Conservation (phyloP, 2,113 vertebrate species). For the Bombycilla garrulus region DNA sequence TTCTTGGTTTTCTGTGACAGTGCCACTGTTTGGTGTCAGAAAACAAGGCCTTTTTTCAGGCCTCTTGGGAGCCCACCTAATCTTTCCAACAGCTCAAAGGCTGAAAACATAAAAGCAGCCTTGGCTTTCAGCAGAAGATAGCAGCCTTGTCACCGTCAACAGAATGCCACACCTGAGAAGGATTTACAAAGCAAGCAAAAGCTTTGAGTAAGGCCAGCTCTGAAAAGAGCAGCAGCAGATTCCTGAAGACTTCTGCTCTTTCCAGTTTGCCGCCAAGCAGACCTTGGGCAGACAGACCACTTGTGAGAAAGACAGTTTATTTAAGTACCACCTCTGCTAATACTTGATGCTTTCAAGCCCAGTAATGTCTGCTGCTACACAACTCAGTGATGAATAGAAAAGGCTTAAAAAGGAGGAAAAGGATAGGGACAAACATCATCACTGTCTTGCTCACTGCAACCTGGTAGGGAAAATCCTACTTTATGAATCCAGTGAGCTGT, state of each 20-base stretch:
- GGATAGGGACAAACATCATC: neutral
- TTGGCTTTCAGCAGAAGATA: neutral
- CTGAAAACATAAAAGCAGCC: neutral
- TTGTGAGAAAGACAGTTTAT: neutral
- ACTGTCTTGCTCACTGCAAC: neutral
- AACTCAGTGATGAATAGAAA: neutral
- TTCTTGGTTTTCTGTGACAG: neutral
- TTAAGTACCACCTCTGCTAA: neutral
- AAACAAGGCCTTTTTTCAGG: neutral
- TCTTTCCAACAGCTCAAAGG: neutral
- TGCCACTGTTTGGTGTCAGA: neutral
- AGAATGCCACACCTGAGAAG: neutral
- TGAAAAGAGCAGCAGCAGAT: neutral
- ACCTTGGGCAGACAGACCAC: neutral
- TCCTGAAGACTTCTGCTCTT: neutral
- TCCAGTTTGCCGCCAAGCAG: neutral
- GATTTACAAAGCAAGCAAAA: neutral
- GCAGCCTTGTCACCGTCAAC: neutral
- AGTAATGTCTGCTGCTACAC: neutral
- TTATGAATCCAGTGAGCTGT: neutral
- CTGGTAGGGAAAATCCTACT: neutral
- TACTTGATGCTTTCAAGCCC: neutral
- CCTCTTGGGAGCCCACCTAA: neutral
- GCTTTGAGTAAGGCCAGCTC: neutral
- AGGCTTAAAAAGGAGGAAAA: neutral